These are phyloP conservation scores for Acrossocheilus wenchowensis DNA, from an alignment of 2,797 vertebrate species.

Conservation along the genomic window DNA sequence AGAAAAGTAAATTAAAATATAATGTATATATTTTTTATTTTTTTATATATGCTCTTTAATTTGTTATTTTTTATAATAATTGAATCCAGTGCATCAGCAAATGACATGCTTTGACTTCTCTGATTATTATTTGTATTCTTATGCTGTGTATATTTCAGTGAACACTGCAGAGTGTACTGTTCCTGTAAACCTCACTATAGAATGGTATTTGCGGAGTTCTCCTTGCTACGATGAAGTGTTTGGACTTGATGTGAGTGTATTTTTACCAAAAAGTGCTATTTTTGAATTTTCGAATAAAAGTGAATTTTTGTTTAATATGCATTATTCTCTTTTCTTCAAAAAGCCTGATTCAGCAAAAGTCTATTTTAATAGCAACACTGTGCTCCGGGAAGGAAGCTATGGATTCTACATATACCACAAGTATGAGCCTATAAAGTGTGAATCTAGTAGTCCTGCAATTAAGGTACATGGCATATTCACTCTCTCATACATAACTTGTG, in stretches of 20 bases:
- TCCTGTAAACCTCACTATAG: slow-evolving; percentile 63
- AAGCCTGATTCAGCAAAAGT: rapidly evolving
- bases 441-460: neutral
- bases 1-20: neutral
- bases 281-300: neutral
- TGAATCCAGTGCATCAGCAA: no score
- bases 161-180: neutral
- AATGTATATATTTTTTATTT: neutral
- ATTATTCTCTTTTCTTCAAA: slow-evolving; percentile 12
- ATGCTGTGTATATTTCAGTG: slow-evolving; percentile 32
- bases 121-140: neutral
- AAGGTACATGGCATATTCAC: slow-evolving; percentile 54
- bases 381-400: slow-evolving; percentile 54
- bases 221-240: slow-evolving; percentile 77
- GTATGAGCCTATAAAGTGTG: slow-evolving; percentile 57
- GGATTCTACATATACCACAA: slow-evolving; percentile 67
- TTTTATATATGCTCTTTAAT: neutral
- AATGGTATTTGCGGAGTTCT: slow-evolving; percentile 81
- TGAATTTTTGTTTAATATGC: neutral
- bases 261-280: neutral
- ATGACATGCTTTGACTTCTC: neutral
- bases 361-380: slow-evolving; percentile 38
- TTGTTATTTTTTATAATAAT: neutral
- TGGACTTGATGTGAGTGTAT: slow-evolving; percentile 66
- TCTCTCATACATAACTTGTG: neutral